A percentile compares a stretch with the other conserved stretches of the same genome.
phyloP scores from a whole-genome alignment of 2,888 invertebrate species.

The Melitaea athalia region DNA sequence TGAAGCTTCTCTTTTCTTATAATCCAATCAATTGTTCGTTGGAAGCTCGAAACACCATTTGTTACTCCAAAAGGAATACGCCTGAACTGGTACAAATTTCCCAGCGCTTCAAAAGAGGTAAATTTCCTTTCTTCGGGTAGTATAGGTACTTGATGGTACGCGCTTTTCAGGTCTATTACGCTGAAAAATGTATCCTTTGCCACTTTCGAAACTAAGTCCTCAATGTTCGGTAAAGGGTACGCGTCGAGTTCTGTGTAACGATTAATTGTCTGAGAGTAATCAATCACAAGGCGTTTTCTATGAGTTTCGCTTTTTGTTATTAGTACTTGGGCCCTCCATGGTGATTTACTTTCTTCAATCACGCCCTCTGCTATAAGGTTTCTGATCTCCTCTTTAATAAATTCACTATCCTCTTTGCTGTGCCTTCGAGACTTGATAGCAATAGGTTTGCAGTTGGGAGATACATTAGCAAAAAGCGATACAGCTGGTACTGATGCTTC shows the following conservation, averaged over 20 bases:
- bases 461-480: neutral
- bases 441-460: neutral
- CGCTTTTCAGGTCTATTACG: slow-evolving; percentile 26
- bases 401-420: slow-evolving; percentile 16
- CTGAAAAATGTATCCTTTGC: slow-evolving; percentile 21
- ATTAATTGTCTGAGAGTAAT: slow-evolving; percentile 45
- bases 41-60: slow-evolving; percentile 32
- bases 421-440: slow-evolving; percentile 21
- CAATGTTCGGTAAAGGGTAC: slow-evolving; percentile 38
- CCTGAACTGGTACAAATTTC: slow-evolving; percentile 23
- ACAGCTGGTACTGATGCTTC: neutral
- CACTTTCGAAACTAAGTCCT: slow-evolving; percentile 27
- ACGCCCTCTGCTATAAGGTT: slow-evolving; percentile 15
- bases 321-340: slow-evolving; percentile 41
- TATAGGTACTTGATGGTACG: slow-evolving; percentile 30
- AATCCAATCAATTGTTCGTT: slow-evolving; percentile 26
- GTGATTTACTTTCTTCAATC: slow-evolving; percentile 31
- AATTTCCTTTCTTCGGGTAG: slow-evolving; percentile 12
- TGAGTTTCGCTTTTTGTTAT: slow-evolving; percentile 36
- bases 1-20: slow-evolving; percentile 28
- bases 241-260: slow-evolving; percentile 41
- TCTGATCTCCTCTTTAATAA: slow-evolving; percentile 18
- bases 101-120: slow-evolving; percentile 27
- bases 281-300: slow-evolving; percentile 41
- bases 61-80: slow-evolving; percentile 29